These are phyloP conservation scores for Bathynomus jamesi DNA, from an alignment of 1,140 invertebrate genomes.

Conservation along the genomic window DNA sequence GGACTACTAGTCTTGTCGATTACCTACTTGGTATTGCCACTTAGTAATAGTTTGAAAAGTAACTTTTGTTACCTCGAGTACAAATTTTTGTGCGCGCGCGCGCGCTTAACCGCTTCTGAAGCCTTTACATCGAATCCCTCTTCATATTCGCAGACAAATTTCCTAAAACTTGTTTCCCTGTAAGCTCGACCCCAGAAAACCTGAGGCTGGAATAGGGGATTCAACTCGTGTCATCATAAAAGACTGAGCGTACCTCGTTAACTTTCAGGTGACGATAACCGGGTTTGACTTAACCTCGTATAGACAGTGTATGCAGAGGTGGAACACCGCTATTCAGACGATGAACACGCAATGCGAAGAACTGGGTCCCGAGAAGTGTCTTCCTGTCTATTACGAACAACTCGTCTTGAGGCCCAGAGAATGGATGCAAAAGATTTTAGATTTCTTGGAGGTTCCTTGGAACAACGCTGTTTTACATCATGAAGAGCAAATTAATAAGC, in stretches of 20 bases:
- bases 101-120: not conserved
- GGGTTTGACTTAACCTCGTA: constrained; percentile 93
- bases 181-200: too few relatives aligned
- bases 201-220: too few relatives aligned
- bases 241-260: too few relatives aligned
- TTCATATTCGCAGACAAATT: too few relatives aligned
- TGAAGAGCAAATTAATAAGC: constrained; percentile 92
- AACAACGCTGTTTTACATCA: constrained; percentile 93
- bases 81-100: constrained; percentile 5
- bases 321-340: constrained; percentile 87
- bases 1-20: not conserved
- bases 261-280: constrained; percentile 90
- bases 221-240: too few relatives aligned
- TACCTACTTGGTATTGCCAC: too few relatives aligned
- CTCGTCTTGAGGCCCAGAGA: constrained; percentile 84
- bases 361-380: constrained; percentile 71
- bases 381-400: constrained; percentile 93
- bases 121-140: too few relatives aligned
- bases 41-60: not conserved
- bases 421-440: constrained; percentile 81
- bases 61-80: constrained; percentile 15
- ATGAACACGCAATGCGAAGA: constrained; percentile 92
- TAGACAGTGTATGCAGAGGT: constrained; percentile 86
- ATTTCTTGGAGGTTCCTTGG: constrained; percentile 90
- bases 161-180: too few relatives aligned